A percentile compares a stretch with the other conserved stretches of the same genome.
Conservation (phyloP, 2,888 invertebrate species). For the Leucophenga montana region DNA sequence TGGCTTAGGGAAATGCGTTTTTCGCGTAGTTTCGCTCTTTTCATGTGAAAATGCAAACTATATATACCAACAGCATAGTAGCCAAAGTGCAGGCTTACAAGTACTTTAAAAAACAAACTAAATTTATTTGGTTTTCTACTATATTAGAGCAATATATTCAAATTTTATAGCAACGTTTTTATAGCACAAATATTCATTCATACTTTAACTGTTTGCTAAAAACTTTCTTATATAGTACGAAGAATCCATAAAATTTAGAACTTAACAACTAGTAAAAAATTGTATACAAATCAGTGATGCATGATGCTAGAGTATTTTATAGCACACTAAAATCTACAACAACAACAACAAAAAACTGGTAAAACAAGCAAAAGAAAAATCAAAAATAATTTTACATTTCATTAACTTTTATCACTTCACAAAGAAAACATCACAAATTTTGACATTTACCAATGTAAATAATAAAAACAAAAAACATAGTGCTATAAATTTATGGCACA, state of each 20-base stretch:
- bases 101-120: too few species aligned
- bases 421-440: slow-evolving; percentile 23
- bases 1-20: too few species aligned
- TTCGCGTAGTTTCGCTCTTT: too few species aligned
- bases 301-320: slow-evolving; percentile 37
- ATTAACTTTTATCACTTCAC: slow-evolving; percentile 33
- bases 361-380: slow-evolving; percentile 35
- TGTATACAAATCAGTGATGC: slow-evolving; percentile 28
- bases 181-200: too few species aligned
- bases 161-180: too few species aligned
- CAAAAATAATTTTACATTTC: slow-evolving; percentile 51
- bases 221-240: too few species aligned
- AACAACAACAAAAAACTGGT: slow-evolving; percentile 27
- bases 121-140: too few species aligned
- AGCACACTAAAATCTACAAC: not conserved
- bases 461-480: not conserved
- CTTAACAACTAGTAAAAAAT: slow-evolving; percentile 16
- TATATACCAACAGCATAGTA: too few species aligned
- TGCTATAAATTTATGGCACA: not conserved
- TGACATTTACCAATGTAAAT: slow-evolving; percentile 30
- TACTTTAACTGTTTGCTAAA: too few species aligned
- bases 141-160: too few species aligned
- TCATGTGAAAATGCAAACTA: too few species aligned
- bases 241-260: slow-evolving; percentile 17
- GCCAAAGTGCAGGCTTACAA: too few species aligned